Base-by-base conservation (phyloP, 2,797 vertebrate genomes). In the Microchirus variegatus region DNA sequence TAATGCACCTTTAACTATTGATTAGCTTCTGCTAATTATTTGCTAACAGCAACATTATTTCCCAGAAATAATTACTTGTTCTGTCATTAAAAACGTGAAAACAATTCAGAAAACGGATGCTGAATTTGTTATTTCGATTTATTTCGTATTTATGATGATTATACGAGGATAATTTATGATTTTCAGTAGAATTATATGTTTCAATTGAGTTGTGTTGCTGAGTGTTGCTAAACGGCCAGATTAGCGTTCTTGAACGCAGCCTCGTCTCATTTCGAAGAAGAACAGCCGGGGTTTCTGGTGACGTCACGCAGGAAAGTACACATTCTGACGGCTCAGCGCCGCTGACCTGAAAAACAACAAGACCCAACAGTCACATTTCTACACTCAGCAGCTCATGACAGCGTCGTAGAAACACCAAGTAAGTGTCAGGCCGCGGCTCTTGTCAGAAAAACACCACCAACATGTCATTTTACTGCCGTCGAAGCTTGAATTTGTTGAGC, bases 291-390 rank as follows among this genome's bases (percentile, higher is more conserved):
- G 44, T 64, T 55, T 65, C 41, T 61, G 52, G 61, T 87, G 86
- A 89, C 86, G 81, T 88, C 84, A 78, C 44, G 19, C 13, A 66
- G 86, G 84, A 87, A 88, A 90, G 85, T 85, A 82, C 82, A 82
- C 78, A 79, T 4, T 52, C 64, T 48, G 52, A 54, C 66, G 59
- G 53, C 58, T 45, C 63, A 60, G 45, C 38, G 55, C 76, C 59
- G 55, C 76, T 61, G 72, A 85, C 57, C 69, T 36, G 65, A 81
- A 78, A 8, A 81, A 83, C 84, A 86, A 70, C 53, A 52, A 22
- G 63, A 73, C 5, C 38, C 63, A 31, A 31, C 63, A 18, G 35
- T 22, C 53, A 11, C 15, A 36, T 46, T 50, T 35, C 1, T 3
- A n/a, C 60, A 37, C 60, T 47, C 36, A 8, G 37, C 79, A 26